These are phyloP conservation scores for Sebastes vulpes DNA, from an alignment of 2,797 vertebrate species.

Conservation along the genomic window DNA sequence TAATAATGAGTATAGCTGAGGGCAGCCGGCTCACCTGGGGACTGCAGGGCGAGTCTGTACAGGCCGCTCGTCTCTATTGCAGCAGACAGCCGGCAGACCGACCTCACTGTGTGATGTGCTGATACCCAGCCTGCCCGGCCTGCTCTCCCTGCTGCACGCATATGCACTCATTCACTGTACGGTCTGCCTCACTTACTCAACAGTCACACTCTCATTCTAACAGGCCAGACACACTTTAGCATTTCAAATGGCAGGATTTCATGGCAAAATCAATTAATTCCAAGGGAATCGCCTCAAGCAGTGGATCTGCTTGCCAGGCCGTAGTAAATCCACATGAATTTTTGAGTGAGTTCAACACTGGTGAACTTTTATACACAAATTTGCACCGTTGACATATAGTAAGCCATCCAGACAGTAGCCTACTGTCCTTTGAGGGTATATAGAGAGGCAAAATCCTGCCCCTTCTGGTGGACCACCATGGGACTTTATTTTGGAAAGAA, in stretches of 20 bases:
- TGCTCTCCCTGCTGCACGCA: slow-evolving; percentile 21
- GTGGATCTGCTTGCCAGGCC: not conserved
- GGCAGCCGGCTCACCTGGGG: slow-evolving; percentile 52
- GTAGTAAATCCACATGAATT: not conserved
- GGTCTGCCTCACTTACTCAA: not conserved
- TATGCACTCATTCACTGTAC: not conserved
- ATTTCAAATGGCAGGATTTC: not conserved
- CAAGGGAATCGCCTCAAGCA: not conserved
- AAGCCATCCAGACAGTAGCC: not conserved
- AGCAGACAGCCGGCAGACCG: slow-evolving; percentile 38
- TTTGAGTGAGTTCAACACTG: not conserved
- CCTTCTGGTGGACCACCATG: too few species aligned
- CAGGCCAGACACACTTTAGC: not conserved
- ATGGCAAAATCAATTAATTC: not conserved
- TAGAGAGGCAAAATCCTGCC: too few species aligned
- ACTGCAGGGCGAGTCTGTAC: slow-evolving; percentile 62
- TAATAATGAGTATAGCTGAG: slow-evolving; percentile 62
- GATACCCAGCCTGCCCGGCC: slow-evolving; percentile 36
- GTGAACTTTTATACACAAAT: not conserved
- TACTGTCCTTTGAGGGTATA: not conserved
- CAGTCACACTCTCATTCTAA: not conserved
- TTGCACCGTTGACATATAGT: not conserved
- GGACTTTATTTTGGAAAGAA: too few species aligned
- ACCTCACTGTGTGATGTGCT: slow-evolving; percentile 45
- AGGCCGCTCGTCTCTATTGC: slow-evolving; percentile 37